A percentile compares a stretch with the other conserved stretches of the same genome.
Conservation (phyloP, 1,140 invertebrate genomes). For the Triops cancriformis region DNA sequence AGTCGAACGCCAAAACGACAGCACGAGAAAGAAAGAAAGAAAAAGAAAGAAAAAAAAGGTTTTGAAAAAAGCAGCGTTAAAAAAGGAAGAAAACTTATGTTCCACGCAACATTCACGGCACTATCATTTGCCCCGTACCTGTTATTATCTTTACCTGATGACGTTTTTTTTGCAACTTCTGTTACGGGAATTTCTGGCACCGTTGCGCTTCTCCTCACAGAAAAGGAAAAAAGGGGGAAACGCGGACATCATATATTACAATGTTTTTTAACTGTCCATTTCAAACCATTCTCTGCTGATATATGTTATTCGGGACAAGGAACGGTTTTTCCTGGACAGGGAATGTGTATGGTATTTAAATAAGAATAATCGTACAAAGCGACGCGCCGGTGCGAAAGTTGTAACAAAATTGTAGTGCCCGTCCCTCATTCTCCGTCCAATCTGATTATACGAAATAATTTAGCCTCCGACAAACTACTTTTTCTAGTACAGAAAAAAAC, state of each 20-base stretch:
- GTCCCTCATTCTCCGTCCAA: no score
- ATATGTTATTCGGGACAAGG: neutral
- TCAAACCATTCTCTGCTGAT: neutral
- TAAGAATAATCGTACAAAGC: neutral
- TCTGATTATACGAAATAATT: no score
- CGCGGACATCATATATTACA: neutral
- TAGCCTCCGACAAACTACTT: no score
- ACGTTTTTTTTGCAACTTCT: neutral
- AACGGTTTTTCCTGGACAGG: neutral
- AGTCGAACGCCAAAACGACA: neutral
- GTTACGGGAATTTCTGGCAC: constrained; percentile 9
- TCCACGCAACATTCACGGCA: neutral
- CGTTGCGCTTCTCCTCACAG: neutral
- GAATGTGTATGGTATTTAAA: neutral
- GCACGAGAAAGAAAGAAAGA: neutral
- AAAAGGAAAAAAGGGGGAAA: neutral
- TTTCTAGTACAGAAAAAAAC: no score
- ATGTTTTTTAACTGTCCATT: neutral
- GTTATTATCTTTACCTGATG: neutral
- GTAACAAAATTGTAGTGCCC: no score
- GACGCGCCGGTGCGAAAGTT: no score
- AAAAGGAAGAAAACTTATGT: neutral
- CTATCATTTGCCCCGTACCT: neutral
- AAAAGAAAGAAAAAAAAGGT: neutral
- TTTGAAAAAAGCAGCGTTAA: neutral